Evolutionary conservation across 2,113 vertebrate genomes (phyloP).

Genomic region (Eudyptes chrysolophus): DNA sequence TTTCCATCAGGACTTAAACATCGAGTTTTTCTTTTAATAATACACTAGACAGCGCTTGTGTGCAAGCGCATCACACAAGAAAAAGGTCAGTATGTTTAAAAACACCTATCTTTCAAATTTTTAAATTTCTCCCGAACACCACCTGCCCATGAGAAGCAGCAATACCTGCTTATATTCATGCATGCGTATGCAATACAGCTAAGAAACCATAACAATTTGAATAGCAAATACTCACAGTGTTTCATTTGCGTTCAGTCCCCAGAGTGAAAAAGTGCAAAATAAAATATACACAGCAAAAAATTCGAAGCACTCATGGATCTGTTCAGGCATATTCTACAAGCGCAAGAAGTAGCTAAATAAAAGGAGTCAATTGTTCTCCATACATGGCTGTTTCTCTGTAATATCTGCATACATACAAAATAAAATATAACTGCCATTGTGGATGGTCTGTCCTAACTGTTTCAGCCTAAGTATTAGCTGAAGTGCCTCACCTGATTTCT

Average conservation of each 20-base stretch:
- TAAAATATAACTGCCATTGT: neutral
- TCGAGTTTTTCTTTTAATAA: neutral
- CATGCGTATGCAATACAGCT: neutral
- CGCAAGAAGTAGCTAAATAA: neutral
- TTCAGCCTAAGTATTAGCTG: neutral
- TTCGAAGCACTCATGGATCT: neutral
- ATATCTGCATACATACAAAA: neutral
- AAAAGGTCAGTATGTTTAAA: neutral
- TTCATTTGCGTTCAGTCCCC: neutral
- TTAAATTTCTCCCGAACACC: neutral
- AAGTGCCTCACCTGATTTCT: conserved; percentile 6
- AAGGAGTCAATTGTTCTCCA: neutral
- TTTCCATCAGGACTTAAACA: conserved; percentile 1
- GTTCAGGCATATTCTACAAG: conserved; percentile 16
- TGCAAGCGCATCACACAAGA: neutral
- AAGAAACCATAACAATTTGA: neutral
- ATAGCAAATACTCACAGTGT: conserved; percentile 56
- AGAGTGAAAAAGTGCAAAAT: neutral
- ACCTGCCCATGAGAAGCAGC: neutral
- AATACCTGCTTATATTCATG: neutral
- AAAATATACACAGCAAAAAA: neutral
- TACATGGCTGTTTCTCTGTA: neutral
- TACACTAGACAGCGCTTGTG: neutral
- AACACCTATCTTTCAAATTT: neutral
- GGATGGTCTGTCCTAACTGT: neutral